A percentile compares a stretch with the other conserved stretches of the same genome.
These are phyloP conservation scores for Zaprionus africanus DNA, from an alignment of 1,140 invertebrate species.

Conservation along the genomic window DNA sequence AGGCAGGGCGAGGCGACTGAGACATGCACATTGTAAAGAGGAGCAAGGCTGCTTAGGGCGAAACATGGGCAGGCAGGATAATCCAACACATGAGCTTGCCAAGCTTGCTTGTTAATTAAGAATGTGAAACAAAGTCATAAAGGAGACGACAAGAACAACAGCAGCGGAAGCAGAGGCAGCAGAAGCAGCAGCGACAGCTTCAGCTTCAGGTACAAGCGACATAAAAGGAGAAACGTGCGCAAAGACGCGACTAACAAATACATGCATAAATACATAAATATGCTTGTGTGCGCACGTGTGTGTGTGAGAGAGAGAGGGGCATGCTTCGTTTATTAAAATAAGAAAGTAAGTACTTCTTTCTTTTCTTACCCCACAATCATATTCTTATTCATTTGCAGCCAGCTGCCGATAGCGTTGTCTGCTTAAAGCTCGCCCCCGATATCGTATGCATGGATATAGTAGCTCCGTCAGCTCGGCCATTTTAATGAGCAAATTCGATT, in stretches of 20 bases:
- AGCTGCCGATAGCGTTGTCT: slow-evolving; percentile 5
- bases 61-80: slow-evolving; percentile 60
- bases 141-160: slow-evolving; percentile 57
- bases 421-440: slow-evolving; percentile 33
- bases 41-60: slow-evolving; percentile 42
- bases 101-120: slow-evolving; percentile 79
- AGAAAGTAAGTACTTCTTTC: slow-evolving; percentile 29
- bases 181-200: background rate
- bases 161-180: background rate
- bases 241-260: slow-evolving; percentile 20
- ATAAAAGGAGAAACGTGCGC: slow-evolving; percentile 36
- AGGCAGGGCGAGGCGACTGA: slow-evolving; percentile 16
- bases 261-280: slow-evolving; percentile 23
- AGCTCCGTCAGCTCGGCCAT: slow-evolving; percentile 26
- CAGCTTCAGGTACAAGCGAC: slow-evolving; percentile 39
- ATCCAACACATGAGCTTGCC: slow-evolving; percentile 58
- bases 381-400: slow-evolving; percentile 25
- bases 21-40: slow-evolving; percentile 49
- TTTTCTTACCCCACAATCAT: slow-evolving; percentile 26
- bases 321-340: slow-evolving; percentile 42
- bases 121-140: slow-evolving; percentile 78
- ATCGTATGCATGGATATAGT: background rate
- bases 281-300: background rate
- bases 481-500: slow-evolving; percentile 81
- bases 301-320: background rate